Evolutionary conservation across 2,888 invertebrate species (phyloP), one percentile per base, ranked within the genome.

Genomic region (Bruchidius siliquastri): DNA sequence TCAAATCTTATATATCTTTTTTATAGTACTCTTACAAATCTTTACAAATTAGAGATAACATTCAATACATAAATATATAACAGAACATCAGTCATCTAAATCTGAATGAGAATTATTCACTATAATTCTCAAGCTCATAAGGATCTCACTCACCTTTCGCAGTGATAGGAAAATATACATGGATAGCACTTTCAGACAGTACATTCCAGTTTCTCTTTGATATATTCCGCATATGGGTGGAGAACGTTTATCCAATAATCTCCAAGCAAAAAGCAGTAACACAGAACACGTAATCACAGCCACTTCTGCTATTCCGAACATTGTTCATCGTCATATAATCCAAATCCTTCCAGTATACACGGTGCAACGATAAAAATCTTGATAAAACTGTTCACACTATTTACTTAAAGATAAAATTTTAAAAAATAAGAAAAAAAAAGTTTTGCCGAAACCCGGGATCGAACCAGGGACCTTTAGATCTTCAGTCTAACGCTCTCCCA

Each of bases 401-500:
- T 13, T 68, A 21, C 20, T 68, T 68, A 22, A 68, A 4, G 68
- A 68, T 22, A 10, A 68, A 68, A 21, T 67, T 18, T 68, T 68
- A 68, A 21, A 68, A 68, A 68, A 68, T 18, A 68, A 6, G 68
- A 68, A 76, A 79, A 77, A 79, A 78, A 77, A 70, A 66, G 70
- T 22, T n/a, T 76, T 91, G 90, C 90, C 90, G 90, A 90, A 91
- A 90, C 90, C 90, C 84, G 90, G 90, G 90, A 90, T 90, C 89
- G 90, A 91, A 90, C 90, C 90, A 89, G 90, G 90, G 90, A 91
- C 90, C 89, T 90, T 90, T 90, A 90, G 90, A 90, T 90, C 90
- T 90, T 90, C 90, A 90, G 90, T 91, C 91, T 91, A 91, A 92
- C 91, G 91, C 91, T 92, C 91, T 91, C 91, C 91, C 91, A 92